A percentile compares a stretch with the other conserved stretches of the same genome.
These are phyloP conservation scores for Huso huso DNA, from an alignment of 2,797 vertebrate species.

Conservation along the genomic window DNA sequence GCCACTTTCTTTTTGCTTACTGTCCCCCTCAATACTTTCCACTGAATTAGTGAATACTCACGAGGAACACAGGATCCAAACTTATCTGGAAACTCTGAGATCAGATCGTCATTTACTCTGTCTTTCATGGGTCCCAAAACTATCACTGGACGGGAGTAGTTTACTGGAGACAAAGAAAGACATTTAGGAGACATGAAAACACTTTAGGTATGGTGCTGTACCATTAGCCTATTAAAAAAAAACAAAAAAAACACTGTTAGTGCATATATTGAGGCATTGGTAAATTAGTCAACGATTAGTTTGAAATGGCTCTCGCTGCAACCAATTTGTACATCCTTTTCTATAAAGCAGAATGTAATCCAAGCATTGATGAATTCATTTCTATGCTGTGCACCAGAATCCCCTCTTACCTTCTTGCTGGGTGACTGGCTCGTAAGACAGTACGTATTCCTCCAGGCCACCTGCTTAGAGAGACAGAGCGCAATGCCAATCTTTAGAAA, in stretches of 20 bases:
- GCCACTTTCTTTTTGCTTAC: no score
- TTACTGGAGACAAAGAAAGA: conserved; percentile 55
- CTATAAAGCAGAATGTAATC: background rate
- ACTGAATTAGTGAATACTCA: conserved; percentile 50
- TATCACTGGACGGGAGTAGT: conserved; percentile 89
- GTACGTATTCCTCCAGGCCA: conserved; percentile 87
- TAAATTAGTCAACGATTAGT: no score
- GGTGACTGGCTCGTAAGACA: conserved; percentile 88
- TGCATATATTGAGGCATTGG: no score
- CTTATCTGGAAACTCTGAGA: conserved; percentile 95
- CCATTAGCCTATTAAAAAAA: no score
- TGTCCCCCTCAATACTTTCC: no score
- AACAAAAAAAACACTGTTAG: no score
- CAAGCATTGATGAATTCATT: background rate
- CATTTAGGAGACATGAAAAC: no score
- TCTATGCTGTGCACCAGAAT: background rate
- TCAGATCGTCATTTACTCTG: conserved; percentile 91
- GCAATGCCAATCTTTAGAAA: no score
- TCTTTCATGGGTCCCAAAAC: conserved; percentile 97
- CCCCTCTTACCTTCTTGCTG: conserved; percentile 85
- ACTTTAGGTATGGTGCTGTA: no score
- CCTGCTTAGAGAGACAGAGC: conserved; percentile 51
- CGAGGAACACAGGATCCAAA: conserved; percentile 98
- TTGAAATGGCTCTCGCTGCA: no score
- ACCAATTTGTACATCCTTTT: no score